Conservation (phyloP, 2,797 vertebrate genomes). For the Helicolenus hilgendorfi region DNA sequence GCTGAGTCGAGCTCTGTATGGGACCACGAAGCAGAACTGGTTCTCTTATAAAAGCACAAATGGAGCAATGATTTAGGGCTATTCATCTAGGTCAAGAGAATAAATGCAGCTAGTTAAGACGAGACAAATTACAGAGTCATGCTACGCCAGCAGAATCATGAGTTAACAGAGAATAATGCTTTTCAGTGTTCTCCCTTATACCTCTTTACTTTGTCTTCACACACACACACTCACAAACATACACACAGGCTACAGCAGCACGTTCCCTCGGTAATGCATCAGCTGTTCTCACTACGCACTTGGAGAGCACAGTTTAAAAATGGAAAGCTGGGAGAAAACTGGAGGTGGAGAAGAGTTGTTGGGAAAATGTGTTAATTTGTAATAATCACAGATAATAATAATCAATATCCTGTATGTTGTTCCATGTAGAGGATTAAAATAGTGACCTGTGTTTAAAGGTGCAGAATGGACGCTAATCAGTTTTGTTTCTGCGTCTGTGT, state of each 20-base stretch:
- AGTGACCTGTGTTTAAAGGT: slow-evolving; percentile 31
- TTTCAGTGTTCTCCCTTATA: slow-evolving; percentile 35
- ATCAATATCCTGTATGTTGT: slow-evolving; percentile 7
- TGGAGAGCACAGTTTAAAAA: slow-evolving; percentile 48
- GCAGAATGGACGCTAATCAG: slow-evolving; percentile 50
- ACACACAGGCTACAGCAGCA: slow-evolving; percentile 38
- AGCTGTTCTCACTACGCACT: slow-evolving; percentile 52
- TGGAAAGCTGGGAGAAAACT: slow-evolving; percentile 29
- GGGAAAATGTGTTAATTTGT: slow-evolving; percentile 11
- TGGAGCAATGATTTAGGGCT: slow-evolving; percentile 62
- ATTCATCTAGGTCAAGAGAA: slow-evolving; percentile 78
- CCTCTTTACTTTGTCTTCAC: slow-evolving; percentile 42
- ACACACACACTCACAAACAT: slow-evolving; percentile 15
- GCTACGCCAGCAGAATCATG: slow-evolving; percentile 50
- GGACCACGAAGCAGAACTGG: slow-evolving; percentile 44
- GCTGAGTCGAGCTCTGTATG: slow-evolving; percentile 44
- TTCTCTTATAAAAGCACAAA: slow-evolving; percentile 64
- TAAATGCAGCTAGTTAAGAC: slow-evolving; percentile 69
- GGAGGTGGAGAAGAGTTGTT: slow-evolving; percentile 12
- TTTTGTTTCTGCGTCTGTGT: slow-evolving; percentile 55
- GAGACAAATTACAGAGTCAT: slow-evolving; percentile 64
- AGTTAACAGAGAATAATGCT: slow-evolving; percentile 56
- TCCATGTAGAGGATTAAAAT: not conserved
- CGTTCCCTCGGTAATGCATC: slow-evolving; percentile 47
- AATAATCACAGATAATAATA: not conserved